Evolutionary conservation across 2,113 vertebrate species (phyloP).

Genomic region (Raja brachyura): DNA sequence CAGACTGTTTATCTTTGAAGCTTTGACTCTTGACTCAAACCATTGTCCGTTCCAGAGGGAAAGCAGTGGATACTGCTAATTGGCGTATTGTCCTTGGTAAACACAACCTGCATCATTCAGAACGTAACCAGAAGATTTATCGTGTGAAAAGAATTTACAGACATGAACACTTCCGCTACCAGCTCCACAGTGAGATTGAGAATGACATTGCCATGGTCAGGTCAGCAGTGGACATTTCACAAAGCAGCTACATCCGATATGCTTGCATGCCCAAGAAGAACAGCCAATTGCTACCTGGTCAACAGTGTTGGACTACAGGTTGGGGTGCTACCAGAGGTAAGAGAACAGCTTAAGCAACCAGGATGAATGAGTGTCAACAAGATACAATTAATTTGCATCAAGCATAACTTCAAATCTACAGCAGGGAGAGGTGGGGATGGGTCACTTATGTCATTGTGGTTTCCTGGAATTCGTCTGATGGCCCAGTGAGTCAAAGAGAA

Average conservation of each 20-base stretch:
- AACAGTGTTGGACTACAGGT: constrained; percentile 63
- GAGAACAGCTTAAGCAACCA: not conserved
- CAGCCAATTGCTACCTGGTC: constrained; percentile 51
- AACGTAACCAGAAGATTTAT: constrained; percentile 55
- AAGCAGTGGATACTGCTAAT: constrained; percentile 58
- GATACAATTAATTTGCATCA: not conserved
- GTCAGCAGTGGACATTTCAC: constrained; percentile 51
- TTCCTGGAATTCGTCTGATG: not conserved
- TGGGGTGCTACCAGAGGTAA: constrained; percentile 58
- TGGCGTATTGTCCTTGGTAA: constrained; percentile 66
- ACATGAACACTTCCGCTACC: constrained; percentile 60
- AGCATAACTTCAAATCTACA: not conserved
- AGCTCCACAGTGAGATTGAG: constrained; percentile 57
- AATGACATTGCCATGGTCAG: constrained; percentile 63
- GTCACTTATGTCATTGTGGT: not conserved
- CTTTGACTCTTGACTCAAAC: not conserved
- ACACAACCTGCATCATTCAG: constrained; percentile 56
- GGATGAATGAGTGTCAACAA: not conserved
- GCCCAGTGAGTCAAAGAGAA: not conserved
- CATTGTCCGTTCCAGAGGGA: constrained; percentile 47
- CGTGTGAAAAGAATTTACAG: constrained; percentile 58
- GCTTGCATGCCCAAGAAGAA: constrained; percentile 64
- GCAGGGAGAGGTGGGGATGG: not conserved
- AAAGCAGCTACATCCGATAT: constrained; percentile 56
- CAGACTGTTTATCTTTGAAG: not conserved